Evolutionary conservation across 2,113 vertebrate species (phyloP), one percentile per base, ranked within the genome.

Genomic region (Callocephalon fimbriatum): DNA sequence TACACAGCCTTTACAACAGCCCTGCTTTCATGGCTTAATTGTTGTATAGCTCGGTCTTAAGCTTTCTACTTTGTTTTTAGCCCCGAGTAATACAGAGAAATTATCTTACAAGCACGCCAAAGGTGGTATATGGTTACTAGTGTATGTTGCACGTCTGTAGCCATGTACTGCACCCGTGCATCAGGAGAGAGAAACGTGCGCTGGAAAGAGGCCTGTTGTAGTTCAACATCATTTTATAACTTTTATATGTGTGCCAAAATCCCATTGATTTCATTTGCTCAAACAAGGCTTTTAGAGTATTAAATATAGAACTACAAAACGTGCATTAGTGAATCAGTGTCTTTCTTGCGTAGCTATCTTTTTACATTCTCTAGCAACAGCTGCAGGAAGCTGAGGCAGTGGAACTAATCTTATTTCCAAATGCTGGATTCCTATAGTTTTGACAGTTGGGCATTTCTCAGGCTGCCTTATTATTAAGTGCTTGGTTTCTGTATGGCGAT

Each of bases 381-480:
- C 95, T 97, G 93, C 90, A 61, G 92, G 21, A 71, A 85, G 86
- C 95, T 45, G 73, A 89, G 88, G 72, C 72, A 47, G 96, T 97
- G 73, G 89, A 95, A 98, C 96, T 92, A 86, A 95, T 98, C 97
- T 98, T 93, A 98, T 98, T 98, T 98, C 98, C 97, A 98, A 97
- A 98, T 98, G 98, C 98, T 98, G 97, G 82, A 96, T 98, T 98
- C 98, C 98, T 93, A 45, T 92, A 97, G 96, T 77, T 96, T 95
- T 98, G 98, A 98, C 98, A 98, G 95, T 97, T 97, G 97, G 97
- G 97, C 97, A 96, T 97, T 98, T 98, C 98, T 98, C 98, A 94
- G 95, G 96, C 96, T 98, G 98, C 98, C 98, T 98, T 98, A 98
- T 98, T 98, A 98, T 97, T 98, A 97, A 97, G 97, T 97, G 98